Base-by-base conservation (phyloP, 2,888 invertebrate species). In the Ophion costatus region DNA sequence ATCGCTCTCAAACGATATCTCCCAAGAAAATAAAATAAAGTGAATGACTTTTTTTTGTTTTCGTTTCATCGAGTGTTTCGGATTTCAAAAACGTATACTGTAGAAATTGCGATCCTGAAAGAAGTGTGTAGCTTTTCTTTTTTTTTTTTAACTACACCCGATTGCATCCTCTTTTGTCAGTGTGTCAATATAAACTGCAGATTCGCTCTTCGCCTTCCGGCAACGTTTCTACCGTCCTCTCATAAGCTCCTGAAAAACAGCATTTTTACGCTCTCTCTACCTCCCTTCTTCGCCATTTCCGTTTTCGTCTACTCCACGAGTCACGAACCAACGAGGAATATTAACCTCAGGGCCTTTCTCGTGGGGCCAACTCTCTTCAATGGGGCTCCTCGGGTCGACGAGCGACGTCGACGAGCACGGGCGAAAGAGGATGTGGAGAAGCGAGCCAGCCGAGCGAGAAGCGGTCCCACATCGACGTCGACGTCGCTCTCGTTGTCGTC, bases 311-410 rank as follows among this genome's bases (percentile, higher is more conserved):
- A 77, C 83, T 83, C 80, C 57, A 83, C 83, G 84, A 84, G 87
- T 87, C 86, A 85, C 83, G 83, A 85, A 88, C 83, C 83, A 84
- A 86, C 83, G 85, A 80, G 82, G 83, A 88, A 88, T 86, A 88
- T 87, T 87, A 88, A 88, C 88, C 87, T 82, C 82, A 80, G 83
- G 82, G 38, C 80, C 85, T 87, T 82, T 82, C 84, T 85, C 82
- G 64, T 80, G 82, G 85, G 82, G 84, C 84, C 80, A 73, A 78
- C 86, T 86, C 84, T 74, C 82, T 84, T 80, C 78, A 86, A 78
- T 86, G 83, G 45, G 45, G 83, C 80, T 86, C 84, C 80, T 79
- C 76, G 67, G 66, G 80, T 85, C 81, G 86, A 86, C 84, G 84
- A 86, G 85, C 78, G 84, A 81, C 84, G 82, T 79, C 76, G 76